Base-by-base conservation (phyloP, 2,888 invertebrate species). In the Lypha dubia region DNA sequence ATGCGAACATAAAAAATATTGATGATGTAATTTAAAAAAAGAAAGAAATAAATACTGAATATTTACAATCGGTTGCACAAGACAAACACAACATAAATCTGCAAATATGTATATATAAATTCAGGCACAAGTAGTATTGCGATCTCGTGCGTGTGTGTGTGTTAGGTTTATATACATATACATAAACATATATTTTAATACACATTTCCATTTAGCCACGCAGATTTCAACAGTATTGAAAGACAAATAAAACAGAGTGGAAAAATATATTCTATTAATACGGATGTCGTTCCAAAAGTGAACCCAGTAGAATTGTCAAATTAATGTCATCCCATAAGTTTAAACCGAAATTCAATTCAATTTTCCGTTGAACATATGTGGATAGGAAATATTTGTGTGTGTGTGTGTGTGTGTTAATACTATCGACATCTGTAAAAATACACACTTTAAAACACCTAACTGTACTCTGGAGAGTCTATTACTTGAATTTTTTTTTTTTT, bases 291-390 rank as follows among this genome's bases (percentile, higher is more conserved):
- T 46, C 79, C 73, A 83, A 86, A 84, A 86, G 85, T 84, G 86
- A 83, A 86, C 87, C 86, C 86, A 84, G 86, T 60, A 86, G 86
- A 87, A 89, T 88, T 90, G 88, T 89, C 88, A 89, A 90, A 90
- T 90, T 90, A 90, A 90, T 90, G 89, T 88, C 85, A 85, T 88
- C 87, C 89, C 90, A 89, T 90, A 90, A 90, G 90, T 90, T 90
- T 89, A 88, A 89, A 89, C 88, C 88, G 89, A 89, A 90, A 90
- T 89, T 90, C 89, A 90, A 90, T 90, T 90, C 90, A 90, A 90
- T 90, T 90, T 90, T 87, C 88, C 87, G 13, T 87, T 86, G 86
- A 87, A 70, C 87, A 87, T 68, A 79, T 83, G 83, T 22, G 1
- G 6, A 24, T 41, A 17, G 4, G 32, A n/a, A 38, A 22, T 17